These are phyloP conservation scores for Meta bourneti DNA, from an alignment of 2,888 invertebrate species.

Conservation along the genomic window DNA sequence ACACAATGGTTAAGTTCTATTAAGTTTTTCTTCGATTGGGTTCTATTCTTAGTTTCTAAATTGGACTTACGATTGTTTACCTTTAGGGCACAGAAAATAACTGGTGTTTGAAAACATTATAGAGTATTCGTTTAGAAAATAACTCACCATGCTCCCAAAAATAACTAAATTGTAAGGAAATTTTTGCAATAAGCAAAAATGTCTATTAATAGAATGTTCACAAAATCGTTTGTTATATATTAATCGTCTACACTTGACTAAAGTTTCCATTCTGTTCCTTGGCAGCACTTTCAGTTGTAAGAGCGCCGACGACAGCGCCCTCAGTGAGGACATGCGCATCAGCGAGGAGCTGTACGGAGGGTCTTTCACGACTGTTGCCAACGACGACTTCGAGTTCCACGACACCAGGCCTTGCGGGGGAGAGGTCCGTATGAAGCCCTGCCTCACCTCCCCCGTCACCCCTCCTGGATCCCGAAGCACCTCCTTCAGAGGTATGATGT, in stretches of 20 bases:
- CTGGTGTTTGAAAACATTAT: too few species aligned
- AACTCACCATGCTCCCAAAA: too few species aligned
- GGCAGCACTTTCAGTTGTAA: constrained; percentile 69
- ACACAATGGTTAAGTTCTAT: too few species aligned
- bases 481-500: constrained; percentile 47
- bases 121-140: too few species aligned
- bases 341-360: constrained; percentile 79
- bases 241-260: not conserved
- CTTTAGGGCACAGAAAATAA: too few species aligned
- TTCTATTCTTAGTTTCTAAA: too few species aligned
- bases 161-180: too few species aligned
- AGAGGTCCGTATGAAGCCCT: constrained; percentile 71
- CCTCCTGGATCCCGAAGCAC: constrained; percentile 54
- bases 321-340: constrained; percentile 52
- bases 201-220: too few species aligned
- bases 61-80: too few species aligned
- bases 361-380: constrained; percentile 85
- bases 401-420: constrained; percentile 76
- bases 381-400: constrained; percentile 85
- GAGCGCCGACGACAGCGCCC: constrained; percentile 60
- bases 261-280: not conserved
- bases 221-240: not conserved
- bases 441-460: constrained; percentile 31
- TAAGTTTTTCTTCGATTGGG: too few species aligned
- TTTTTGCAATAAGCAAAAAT: too few species aligned